These are phyloP conservation scores for Stenodera caucasica DNA, from an alignment of 2,888 invertebrate genomes.

Conservation along the genomic window DNA sequence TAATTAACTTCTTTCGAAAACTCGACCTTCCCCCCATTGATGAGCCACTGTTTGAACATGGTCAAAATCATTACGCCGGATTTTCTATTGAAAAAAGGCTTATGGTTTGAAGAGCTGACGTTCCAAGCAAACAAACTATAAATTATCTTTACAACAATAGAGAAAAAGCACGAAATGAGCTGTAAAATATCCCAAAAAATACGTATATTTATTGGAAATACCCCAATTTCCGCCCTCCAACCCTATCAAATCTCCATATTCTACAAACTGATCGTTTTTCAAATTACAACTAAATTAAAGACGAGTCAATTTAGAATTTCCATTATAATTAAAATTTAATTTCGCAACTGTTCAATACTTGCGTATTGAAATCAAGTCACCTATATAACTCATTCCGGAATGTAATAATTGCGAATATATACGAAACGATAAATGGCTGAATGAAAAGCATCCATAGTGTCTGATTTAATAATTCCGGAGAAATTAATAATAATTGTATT, in stretches of 20 bases:
- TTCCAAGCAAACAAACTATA: slow-evolving; percentile 3
- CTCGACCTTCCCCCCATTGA: background rate
- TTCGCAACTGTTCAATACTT: slow-evolving; percentile 16
- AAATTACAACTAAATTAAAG: no score
- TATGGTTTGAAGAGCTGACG: slow-evolving; percentile 9
- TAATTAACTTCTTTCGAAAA: background rate
- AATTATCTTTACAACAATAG: background rate
- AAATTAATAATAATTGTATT: slow-evolving; percentile 56
- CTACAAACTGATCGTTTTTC: no score
- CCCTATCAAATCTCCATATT: no score
- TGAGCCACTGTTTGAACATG: slow-evolving; percentile 10
- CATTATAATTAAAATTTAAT: slow-evolving; percentile 29
- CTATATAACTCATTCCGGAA: slow-evolving; percentile 44
- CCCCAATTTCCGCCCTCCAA: no score
- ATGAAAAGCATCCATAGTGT: slow-evolving; percentile 46
- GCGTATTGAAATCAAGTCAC: slow-evolving; percentile 37
- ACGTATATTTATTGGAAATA: no score
- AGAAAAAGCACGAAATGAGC: background rate
- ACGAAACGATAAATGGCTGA: slow-evolving; percentile 43
- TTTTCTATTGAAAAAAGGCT: slow-evolving; percentile 15
- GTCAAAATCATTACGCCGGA: slow-evolving; percentile 11
- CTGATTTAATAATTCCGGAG: slow-evolving; percentile 55
- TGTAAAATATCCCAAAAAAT: background rate
- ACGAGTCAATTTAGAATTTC: slow-evolving; percentile 25
- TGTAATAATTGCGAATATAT: slow-evolving; percentile 49